Evolutionary conservation across 1,140 invertebrate genomes (phyloP), one percentile per base, ranked within the genome.

Genomic region (Bombus turneri): DNA sequence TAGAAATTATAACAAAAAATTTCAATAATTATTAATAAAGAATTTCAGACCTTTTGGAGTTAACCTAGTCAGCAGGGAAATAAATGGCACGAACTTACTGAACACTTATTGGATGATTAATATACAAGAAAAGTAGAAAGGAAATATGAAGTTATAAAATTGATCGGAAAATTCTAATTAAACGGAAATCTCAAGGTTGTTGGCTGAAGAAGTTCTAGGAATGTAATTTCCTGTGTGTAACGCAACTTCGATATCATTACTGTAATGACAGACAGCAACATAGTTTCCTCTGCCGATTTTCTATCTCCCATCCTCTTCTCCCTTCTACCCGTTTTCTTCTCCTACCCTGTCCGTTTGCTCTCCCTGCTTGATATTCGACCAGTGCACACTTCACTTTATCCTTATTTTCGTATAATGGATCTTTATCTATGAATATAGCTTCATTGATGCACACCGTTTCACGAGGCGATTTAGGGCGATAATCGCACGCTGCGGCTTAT

Each of bases 371-470:
- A 80, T 64, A 69, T 80, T 64, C 78, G 31, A 69, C 78, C 25
- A 18, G 22, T 0, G 18, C 18, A 5, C 3, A 22, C 0, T n/a
- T 80, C 13, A 53, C 37, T 69, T 80, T 80, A 53, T 34, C 64
- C 64, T 80, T 69, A 53, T 80, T 53, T 53, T 4, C 41, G 41
- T 68, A 31, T 41, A 79, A 47, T 18, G 62, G 31, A 43, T n/a
- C n/a, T 41, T 18, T n/a, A 47, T 47, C 25, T n/a, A 47, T 47
- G 64, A 80, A 80, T 80, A 69, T 80, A 69, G 64, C 31, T 69
- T 69, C 41, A 69, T 80, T n/a, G 41, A 80, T 53, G 66, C 22
- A 53, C n/a, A 5, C 9, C 31, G 77, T 47, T 69, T 41, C 9
- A 28, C 25, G 64, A 37, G 31, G 31, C 41, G 41, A 68, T 80